Evolutionary conservation across 1,140 invertebrate species (phyloP), one percentile per base, ranked within the genome.

Genomic region (Drosophila azteca): DNA sequence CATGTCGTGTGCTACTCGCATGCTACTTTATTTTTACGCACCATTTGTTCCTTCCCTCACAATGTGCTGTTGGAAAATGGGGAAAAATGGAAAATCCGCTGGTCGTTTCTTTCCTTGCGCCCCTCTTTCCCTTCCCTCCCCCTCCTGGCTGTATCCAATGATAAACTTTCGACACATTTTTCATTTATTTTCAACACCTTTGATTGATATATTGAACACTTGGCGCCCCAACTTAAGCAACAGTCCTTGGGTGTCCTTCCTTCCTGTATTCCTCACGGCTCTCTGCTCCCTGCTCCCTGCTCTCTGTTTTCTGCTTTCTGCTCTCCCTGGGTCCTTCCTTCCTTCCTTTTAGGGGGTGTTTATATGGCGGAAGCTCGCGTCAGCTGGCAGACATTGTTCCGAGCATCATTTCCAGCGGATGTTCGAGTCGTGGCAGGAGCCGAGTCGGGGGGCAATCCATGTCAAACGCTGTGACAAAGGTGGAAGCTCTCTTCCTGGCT

Each of bases 151-250:
- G 43, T 43, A 59, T 46, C 74, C 66, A 87, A 78, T 87, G 82
- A 87, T 87, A 87, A 87, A 87, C 82, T 87, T 87, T 87, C 82
- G 82, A 87, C 82, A 87, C 82, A 87, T 87, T 87, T 87, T 87
- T 87, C 82, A 87, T 87, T 87, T 87, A 87, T 87, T 87, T 87
- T 87, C 82, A 87, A 78, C 82, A 87, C 82, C 82, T 87, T 87
- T 87, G 82, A 87, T 85, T 87, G 82, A 87, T 87, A 87, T 87
- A 87, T 87, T 87, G 82, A 87, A 87, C 82, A 87, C 82, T 87
- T 87, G 81, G 82, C 82, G 83, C 35, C 81, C 52, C 62, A 75
- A 76, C 82, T 87, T 77, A 81, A 87, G 81, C 81, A 85, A 85
- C 82, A 80, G 77, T 87, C 82, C 78, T 82, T 66, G 57, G 57